Base-by-base conservation (phyloP, 1,140 invertebrate genomes). In the Eulimnadia texana region DNA sequence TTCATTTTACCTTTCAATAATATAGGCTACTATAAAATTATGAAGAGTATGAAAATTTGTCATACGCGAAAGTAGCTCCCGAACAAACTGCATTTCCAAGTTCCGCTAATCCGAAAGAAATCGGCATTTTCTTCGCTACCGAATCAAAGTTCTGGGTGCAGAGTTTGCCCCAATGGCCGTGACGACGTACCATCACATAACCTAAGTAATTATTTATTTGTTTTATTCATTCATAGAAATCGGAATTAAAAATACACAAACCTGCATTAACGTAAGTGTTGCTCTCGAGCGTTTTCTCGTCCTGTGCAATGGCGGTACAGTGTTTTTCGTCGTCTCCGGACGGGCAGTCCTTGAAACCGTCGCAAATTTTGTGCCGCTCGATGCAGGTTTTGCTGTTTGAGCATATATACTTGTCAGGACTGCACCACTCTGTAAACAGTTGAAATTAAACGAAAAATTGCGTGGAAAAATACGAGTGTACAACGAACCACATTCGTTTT, bases 321-420 rank as follows among this genome's bases (percentile, higher is more conserved):
- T 82, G 81, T 50, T 79, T 79, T 71, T 92, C 90, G 71, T 93
- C 90, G 69, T 90, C 88, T 1, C 82, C 84, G 57, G 81, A 76
- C 0, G 83, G 84, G 74, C 90, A 93, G 68, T 93, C 85, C 20
- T 51, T 69, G 69, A 50, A 24, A 16, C 72, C 71, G 67, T 80
- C 76, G 70, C 78, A 79, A n/a, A 74, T 66, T 54, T 69, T 64
- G 0, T 60, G 59, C 42, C 61, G 59, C 16, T 67, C 42, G 19
- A 74, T 65, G 69, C 87, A 90, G 56, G 78, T 74, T 63, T 78
- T 77, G 10, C 80, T 83, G 67, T 83, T 85, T 0, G 81, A 78
- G 68, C 87, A 89, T 3, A 88, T 81, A 65, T 84, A 86, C 68
- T 88, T 82, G 0, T 78, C 80, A 22, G 82, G 78, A 60, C 72